Conservation (phyloP, 92 coral and sea anemone species). For the Porites cylindrica region DNA sequence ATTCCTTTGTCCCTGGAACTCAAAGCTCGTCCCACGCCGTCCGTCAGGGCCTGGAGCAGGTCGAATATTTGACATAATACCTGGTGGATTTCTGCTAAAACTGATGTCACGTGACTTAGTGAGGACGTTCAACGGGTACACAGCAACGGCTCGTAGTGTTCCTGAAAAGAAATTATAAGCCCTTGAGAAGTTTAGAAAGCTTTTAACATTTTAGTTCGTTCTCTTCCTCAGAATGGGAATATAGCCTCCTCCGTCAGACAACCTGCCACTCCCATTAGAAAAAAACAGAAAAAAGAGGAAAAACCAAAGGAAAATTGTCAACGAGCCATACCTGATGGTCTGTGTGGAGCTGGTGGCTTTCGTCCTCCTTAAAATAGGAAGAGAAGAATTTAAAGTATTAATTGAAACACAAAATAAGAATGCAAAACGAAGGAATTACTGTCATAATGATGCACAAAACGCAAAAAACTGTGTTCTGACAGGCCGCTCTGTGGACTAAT, state of each 20-base stretch:
- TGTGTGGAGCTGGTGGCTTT: conserved; percentile 59
- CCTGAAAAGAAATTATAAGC: conserved; percentile 37
- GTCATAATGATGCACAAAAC: too few relatives aligned
- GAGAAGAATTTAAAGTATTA: neutral
- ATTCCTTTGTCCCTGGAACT: conserved; percentile 67
- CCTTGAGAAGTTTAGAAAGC: neutral
- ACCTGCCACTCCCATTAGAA: too few relatives aligned
- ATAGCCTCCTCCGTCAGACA: too few relatives aligned
- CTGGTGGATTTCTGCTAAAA: conserved; percentile 66
- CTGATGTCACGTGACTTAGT: conserved; percentile 77
- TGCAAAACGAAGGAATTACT: too few relatives aligned
- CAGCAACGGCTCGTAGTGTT: conserved; percentile 73
- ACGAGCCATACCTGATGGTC: conserved; percentile 60
- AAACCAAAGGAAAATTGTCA: neutral
- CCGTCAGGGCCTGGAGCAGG: conserved; percentile 84
- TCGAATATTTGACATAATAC: conserved; percentile 41
- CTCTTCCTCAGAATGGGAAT: too few relatives aligned
- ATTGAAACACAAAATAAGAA: too few relatives aligned
- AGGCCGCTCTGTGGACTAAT: too few relatives aligned
- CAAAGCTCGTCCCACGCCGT: conserved; percentile 67
- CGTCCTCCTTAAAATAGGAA: conserved; percentile 13
- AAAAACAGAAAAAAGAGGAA: neutral
- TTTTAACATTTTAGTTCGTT: too few relatives aligned
- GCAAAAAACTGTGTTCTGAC: too few relatives aligned
- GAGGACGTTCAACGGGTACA: conserved; percentile 73